Evolutionary conservation across 2,888 invertebrate species (phyloP).

Genomic region (Lasioglossum pauxillum): DNA sequence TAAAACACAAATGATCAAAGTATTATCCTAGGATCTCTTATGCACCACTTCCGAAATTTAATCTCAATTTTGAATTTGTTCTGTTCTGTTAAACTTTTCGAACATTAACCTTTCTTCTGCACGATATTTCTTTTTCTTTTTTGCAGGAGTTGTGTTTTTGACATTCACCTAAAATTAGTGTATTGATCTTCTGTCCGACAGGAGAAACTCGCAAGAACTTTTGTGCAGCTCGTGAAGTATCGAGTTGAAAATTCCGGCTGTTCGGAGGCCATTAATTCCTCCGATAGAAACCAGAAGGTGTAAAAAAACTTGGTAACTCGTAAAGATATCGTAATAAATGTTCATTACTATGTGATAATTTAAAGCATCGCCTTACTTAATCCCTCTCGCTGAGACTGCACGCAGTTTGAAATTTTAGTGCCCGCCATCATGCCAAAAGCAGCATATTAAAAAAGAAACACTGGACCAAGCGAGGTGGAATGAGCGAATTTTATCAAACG

Average conservation of each 20-base stretch:
- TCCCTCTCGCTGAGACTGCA: not conserved
- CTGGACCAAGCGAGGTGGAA: not conserved
- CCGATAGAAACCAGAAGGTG: not conserved
- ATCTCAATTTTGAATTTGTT: not conserved
- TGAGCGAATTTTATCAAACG: not conserved
- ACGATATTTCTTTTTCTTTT: not conserved
- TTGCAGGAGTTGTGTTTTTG: not conserved
- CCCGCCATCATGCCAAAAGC: not conserved
- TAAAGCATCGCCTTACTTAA: not conserved
- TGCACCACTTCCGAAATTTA: not conserved
- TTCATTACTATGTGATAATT: constrained; percentile 17
- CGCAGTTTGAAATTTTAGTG: not conserved
- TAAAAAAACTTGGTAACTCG: not conserved
- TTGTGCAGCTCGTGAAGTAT: constrained; percentile 14
- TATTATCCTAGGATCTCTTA: not conserved
- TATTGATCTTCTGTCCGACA: not conserved
- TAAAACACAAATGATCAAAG: too few species aligned
- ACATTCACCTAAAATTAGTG: not conserved
- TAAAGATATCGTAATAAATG: constrained; percentile 15
- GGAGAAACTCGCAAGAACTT: not conserved
- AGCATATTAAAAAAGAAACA: not conserved
- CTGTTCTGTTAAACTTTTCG: not conserved
- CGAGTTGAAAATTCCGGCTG: constrained; percentile 13
- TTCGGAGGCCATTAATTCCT: not conserved
- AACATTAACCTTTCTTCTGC: not conserved